Conservation (phyloP, 2,113 vertebrate species). For the Lucifuga dentata region DNA sequence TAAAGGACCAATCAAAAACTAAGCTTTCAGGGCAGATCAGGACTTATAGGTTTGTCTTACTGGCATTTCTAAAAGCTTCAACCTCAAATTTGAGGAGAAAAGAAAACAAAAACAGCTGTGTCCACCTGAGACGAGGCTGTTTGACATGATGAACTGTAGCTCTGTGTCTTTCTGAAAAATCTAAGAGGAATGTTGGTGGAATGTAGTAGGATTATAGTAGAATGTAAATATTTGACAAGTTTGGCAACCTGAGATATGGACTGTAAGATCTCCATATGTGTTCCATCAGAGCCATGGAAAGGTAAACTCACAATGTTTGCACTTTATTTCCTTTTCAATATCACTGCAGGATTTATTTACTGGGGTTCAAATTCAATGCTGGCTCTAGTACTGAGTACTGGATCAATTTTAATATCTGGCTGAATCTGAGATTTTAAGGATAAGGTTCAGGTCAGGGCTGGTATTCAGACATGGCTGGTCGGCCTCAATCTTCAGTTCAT, state of each 20-base stretch:
- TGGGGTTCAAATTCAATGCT: conserved; percentile 40
- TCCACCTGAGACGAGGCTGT: conserved; percentile 21
- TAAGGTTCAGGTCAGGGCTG: conserved; percentile 8
- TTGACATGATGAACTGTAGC: conserved; percentile 15
- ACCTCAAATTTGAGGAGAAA: too few relatives aligned
- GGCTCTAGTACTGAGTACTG: neutral
- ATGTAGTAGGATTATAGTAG: conserved; percentile 2
- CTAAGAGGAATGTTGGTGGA: conserved; percentile 1
- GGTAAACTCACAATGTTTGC: conserved; percentile 54
- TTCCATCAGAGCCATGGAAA: conserved; percentile 58
- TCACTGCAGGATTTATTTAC: conserved; percentile 57
- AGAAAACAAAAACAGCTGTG: neutral
- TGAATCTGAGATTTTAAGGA: conserved; percentile 27
- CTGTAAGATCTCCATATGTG: conserved; percentile 51
- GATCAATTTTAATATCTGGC: conserved; percentile 5
- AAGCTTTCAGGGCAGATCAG: too few relatives aligned
- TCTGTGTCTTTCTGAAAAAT: conserved; percentile 22
- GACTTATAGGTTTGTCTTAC: too few relatives aligned
- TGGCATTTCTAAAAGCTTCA: too few relatives aligned
- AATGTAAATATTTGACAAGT: conserved; percentile 32
- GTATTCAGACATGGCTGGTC: neutral
- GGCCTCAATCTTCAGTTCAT: conserved; percentile 1
- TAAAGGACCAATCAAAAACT: too few relatives aligned
- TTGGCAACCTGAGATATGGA: conserved; percentile 50
- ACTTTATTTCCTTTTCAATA: conserved; percentile 36